Percentiles rank a stretch among this genome's conserved stretches.
phyloP scores from a whole-genome alignment of 2,113 vertebrate species.

The Hippocampus guttulatus region DNA sequence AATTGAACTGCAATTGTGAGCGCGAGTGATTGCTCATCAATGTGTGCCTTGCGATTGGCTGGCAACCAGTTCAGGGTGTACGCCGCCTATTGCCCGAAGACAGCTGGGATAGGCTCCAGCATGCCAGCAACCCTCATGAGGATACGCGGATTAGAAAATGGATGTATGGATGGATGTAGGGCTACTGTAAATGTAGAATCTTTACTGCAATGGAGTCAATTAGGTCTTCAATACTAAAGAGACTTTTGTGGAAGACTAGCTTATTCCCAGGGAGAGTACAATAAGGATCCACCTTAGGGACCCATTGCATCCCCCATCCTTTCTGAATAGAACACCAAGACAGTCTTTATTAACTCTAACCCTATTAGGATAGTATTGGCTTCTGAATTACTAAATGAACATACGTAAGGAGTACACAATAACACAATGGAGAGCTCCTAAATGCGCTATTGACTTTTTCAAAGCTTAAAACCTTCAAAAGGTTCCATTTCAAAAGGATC shows the following conservation, averaged over 20 bases:
- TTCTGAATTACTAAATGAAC: background rate
- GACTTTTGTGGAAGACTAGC: background rate
- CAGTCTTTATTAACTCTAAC: slow-evolving; percentile 27
- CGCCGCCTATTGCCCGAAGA: too few species aligned
- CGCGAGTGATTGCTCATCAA: too few species aligned
- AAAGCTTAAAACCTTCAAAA: background rate
- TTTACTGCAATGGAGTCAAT: slow-evolving; percentile 6
- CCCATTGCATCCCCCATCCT: slow-evolving; percentile 23
- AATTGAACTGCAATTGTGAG: too few species aligned
- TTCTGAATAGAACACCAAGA: slow-evolving; percentile 34
- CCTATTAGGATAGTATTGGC: background rate
- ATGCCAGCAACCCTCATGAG: too few species aligned
- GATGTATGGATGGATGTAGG: too few species aligned
- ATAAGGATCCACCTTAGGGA: slow-evolving; percentile 30
- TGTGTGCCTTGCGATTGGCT: too few species aligned
- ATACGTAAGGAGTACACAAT: background rate
- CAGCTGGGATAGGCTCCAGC: too few species aligned
- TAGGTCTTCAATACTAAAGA: slow-evolving; percentile 20
- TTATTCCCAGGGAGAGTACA: slow-evolving; percentile 22
- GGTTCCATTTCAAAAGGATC: too few species aligned
- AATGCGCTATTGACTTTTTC: background rate
- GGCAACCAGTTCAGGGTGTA: too few species aligned
- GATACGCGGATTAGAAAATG: too few species aligned
- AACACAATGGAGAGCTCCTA: background rate
- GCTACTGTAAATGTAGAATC: background rate